phyloP scores from a whole-genome alignment of 2,113 vertebrate genomes.

The Mormyrus iriodes region DNA sequence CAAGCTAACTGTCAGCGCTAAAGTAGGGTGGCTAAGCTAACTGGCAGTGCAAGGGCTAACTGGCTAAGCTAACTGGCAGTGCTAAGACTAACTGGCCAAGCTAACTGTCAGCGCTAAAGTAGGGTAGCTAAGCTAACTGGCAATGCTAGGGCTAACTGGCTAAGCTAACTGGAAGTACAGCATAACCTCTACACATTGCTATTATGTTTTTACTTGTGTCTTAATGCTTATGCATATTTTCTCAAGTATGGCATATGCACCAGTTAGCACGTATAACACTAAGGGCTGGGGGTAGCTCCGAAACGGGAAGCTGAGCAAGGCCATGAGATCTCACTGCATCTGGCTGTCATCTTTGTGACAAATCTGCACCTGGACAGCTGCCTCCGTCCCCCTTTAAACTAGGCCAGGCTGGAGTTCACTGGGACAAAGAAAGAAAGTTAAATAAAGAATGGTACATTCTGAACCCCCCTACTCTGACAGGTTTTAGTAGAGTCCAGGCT shows the following conservation, averaged over 20 bases:
- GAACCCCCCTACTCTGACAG: slow-evolving; percentile 39
- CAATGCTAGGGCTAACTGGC: background rate
- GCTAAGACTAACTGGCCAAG: background rate
- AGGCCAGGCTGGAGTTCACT: background rate
- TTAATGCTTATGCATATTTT: background rate
- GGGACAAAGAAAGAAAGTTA: background rate
- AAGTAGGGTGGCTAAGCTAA: background rate
- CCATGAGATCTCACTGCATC: slow-evolving; percentile 35
- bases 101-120: background rate
- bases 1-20: background rate
- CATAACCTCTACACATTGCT: background rate
- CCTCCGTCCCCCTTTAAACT: slow-evolving; percentile 26
- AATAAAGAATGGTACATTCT: slow-evolving; percentile 42
- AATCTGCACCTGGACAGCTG: slow-evolving; percentile 30
- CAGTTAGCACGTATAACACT: background rate
- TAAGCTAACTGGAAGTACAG: background rate
- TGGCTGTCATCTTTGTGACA: slow-evolving; percentile 22
- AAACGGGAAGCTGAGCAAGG: slow-evolving; percentile 46
- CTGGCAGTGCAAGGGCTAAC: background rate
- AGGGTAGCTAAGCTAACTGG: background rate
- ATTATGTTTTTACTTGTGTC: background rate
- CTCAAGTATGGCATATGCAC: background rate
- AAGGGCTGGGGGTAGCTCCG: slow-evolving; percentile 33
- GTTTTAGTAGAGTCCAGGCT: slow-evolving; percentile 62
- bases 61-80: background rate